These are phyloP conservation scores for Frankliniella fusca DNA, from an alignment of 2,888 invertebrate species.

Conservation along the genomic window DNA sequence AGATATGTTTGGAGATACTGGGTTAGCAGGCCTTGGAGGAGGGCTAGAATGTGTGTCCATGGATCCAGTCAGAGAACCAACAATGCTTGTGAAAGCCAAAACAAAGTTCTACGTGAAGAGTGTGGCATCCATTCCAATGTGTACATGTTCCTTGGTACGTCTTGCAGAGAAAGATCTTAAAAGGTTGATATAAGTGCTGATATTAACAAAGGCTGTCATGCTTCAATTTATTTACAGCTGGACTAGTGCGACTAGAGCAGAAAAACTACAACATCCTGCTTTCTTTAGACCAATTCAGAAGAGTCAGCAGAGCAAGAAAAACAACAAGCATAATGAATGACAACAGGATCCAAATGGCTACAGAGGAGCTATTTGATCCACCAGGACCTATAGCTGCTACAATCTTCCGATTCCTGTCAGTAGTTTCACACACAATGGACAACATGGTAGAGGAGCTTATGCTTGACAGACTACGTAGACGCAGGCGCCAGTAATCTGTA, in stretches of 20 bases:
- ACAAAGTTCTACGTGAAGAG: not conserved
- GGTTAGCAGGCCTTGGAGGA: not conserved
- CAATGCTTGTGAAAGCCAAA: constrained; percentile 10
- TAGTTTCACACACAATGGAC: not conserved
- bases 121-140: not conserved
- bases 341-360: not conserved
- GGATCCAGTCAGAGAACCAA: not conserved
- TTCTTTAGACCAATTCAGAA: not conserved
- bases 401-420: not conserved
- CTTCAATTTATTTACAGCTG: not conserved
- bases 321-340: not conserved
- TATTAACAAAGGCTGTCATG: not conserved
- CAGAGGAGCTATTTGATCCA: not conserved
- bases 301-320: not conserved
- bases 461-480: not conserved
- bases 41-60: not conserved
- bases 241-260: not conserved
- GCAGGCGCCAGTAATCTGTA: not conserved
- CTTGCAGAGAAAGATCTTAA: not conserved
- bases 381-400: not conserved
- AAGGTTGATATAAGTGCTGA: not conserved
- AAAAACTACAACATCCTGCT: too few species aligned
- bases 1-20: not conserved
- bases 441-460: not conserved
- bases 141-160: not conserved